phyloP scores from a whole-genome alignment of 2,797 vertebrate genomes.

The Bryconaethiops microstoma region DNA sequence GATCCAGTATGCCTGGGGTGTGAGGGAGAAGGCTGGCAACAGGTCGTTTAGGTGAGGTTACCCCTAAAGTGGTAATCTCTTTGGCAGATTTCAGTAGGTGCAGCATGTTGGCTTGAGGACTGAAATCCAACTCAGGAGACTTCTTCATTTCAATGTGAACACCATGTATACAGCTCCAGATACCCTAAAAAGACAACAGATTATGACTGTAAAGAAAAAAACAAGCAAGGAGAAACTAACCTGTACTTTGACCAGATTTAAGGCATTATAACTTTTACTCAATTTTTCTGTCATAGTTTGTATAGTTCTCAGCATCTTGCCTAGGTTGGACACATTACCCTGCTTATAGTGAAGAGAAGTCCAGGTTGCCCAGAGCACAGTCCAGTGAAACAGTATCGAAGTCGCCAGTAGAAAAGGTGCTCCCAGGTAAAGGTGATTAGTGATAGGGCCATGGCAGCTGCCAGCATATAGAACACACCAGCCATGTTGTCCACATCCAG shows the following conservation, averaged over 20 bases:
- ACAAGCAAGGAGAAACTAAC: conserved; percentile 14
- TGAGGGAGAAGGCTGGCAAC: conserved; percentile 74
- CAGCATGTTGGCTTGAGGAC: conserved; percentile 96
- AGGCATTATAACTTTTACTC: not conserved
- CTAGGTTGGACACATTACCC: conserved; percentile 79
- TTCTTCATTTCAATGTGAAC: conserved; percentile 98
- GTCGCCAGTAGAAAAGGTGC: conserved; percentile 96
- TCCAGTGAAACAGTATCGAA: conserved; percentile 95
- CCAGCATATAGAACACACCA: conserved; percentile 95
- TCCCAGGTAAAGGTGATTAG: conserved; percentile 96
- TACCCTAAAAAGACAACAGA: conserved; percentile 79
- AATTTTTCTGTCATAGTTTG: not conserved
- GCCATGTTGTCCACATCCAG: conserved; percentile 99
- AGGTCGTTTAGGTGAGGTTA: conserved; percentile 89
- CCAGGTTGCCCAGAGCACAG: conserved; percentile 90
- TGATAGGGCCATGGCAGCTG: conserved; percentile 93
- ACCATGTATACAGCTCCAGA: conserved; percentile 98
- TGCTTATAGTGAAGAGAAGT: conserved; percentile 95
- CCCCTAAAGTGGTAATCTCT: conserved; percentile 84
- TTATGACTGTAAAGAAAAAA: conserved; percentile 22
- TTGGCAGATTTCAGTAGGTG: conserved; percentile 94
- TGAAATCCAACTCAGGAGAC: conserved; percentile 88
- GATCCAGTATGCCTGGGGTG: conserved; percentile 74
- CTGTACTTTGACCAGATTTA: conserved; percentile 13
- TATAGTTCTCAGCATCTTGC: not conserved